phyloP scores from a whole-genome alignment of 2,888 invertebrate genomes.

The Lamellibrachia satsuma region DNA sequence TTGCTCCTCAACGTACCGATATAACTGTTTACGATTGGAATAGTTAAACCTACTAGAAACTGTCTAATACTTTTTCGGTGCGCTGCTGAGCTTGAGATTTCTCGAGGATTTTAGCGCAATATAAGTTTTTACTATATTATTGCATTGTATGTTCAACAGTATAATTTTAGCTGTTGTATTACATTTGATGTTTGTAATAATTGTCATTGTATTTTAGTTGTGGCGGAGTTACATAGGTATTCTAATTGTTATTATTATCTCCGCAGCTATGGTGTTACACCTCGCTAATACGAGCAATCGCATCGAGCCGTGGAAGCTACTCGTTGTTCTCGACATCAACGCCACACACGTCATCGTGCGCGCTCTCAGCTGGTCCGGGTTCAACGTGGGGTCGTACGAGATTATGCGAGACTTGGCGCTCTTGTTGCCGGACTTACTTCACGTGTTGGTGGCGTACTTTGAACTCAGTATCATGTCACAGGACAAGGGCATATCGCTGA shows the following conservation, averaged over 20 bases:
- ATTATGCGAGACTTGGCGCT: slow-evolving; percentile 54
- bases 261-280: slow-evolving; percentile 57
- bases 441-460: slow-evolving; percentile 70
- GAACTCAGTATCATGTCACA: slow-evolving; percentile 58
- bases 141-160: too few relatives aligned
- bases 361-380: slow-evolving; percentile 61
- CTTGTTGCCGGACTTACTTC: slow-evolving; percentile 60
- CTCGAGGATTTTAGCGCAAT: too few relatives aligned
- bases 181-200: neutral
- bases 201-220: neutral
- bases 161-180: neutral
- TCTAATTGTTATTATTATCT: slow-evolving; percentile 39
- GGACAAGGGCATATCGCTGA: slow-evolving; percentile 52
- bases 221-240: neutral
- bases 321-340: slow-evolving; percentile 57
- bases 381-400: slow-evolving; percentile 48
- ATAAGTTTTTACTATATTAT: too few relatives aligned
- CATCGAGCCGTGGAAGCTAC: slow-evolving; percentile 58
- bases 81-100: too few relatives aligned
- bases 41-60: too few relatives aligned
- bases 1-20: too few relatives aligned
- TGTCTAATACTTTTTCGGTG: too few relatives aligned
- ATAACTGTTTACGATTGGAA: too few relatives aligned
- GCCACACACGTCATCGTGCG: slow-evolving; percentile 59
- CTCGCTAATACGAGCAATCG: slow-evolving; percentile 52